Evolutionary conservation across 2,797 vertebrate genomes (phyloP).

Genomic region (Hypotaenidia philippensis): DNA sequence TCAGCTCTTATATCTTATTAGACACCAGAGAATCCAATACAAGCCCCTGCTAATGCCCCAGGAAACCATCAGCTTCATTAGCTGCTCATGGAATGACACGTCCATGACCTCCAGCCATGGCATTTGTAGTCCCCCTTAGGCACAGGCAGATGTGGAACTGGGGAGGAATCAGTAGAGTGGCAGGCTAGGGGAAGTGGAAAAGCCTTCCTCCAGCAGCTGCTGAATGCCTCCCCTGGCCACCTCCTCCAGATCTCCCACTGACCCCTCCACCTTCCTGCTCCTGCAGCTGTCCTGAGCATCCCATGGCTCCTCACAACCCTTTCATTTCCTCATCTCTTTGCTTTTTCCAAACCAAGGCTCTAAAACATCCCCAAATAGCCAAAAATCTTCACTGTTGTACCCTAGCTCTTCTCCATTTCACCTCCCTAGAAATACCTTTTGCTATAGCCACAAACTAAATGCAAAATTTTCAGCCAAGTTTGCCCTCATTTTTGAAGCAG

Average conservation of each 20-base stretch:
- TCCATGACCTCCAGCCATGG: not conserved
- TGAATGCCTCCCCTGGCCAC: not conserved
- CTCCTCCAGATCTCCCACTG: not conserved
- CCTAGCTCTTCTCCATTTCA: not conserved
- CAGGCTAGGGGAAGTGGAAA: not conserved
- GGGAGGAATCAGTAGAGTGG: not conserved
- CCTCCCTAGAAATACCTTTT: not conserved
- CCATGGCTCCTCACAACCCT: not conserved
- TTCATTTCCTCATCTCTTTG: not conserved
- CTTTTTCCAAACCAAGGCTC: not conserved
- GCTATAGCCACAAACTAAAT: not conserved
- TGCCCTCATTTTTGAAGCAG: not conserved
- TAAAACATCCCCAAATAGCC: not conserved
- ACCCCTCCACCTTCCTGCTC: not conserved
- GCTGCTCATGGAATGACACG: fast-evolving
- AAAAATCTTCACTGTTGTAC: not conserved
- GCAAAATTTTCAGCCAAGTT: not conserved
- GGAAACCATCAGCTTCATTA: not conserved
- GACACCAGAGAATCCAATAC: not conserved
- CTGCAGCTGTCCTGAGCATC: not conserved
- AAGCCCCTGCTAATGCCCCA: not conserved
- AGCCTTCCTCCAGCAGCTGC: not conserved
- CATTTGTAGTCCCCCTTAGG: not conserved
- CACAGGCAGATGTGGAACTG: not conserved
- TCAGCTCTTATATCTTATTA: not conserved